phyloP scores from a whole-genome alignment of 2,113 vertebrate species.

The Platichthys flesus region DNA sequence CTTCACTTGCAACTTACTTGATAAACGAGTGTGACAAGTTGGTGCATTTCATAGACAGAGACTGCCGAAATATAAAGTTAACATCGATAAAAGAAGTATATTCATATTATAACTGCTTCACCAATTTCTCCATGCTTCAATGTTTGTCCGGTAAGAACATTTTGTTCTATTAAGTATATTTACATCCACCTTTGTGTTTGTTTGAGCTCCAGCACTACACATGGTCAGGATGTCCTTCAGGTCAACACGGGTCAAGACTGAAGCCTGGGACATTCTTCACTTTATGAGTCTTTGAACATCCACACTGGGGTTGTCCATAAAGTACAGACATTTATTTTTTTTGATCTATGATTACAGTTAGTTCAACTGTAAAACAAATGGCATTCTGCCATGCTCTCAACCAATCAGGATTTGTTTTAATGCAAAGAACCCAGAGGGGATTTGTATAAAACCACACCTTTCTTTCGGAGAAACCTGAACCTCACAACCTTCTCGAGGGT shows the following conservation, averaged over 20 bases:
- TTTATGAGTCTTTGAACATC: background rate
- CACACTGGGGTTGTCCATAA: background rate
- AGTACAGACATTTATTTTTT: background rate
- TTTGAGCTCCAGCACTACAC: no score
- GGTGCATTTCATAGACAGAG: background rate
- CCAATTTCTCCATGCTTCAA: no score
- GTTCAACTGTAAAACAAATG: background rate
- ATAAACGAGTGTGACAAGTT: background rate
- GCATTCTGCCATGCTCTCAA: background rate
- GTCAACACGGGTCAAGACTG: no score
- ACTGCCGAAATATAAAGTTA: background rate
- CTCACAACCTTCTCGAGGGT: background rate
- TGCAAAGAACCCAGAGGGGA: background rate
- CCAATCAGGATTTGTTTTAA: slow-evolving; percentile 14
- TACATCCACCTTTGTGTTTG: no score
- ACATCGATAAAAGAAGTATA: background rate
- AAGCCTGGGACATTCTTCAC: background rate
- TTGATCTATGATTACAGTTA: no score
- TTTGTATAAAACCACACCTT: background rate
- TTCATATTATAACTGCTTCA: background rate
- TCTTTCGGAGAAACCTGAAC: background rate
- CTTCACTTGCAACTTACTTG: background rate
- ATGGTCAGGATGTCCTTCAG: no score
- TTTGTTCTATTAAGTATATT: no score
- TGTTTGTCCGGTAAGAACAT: no score